Conservation (phyloP, 2,797 vertebrate species). For the Anas georgica region DNA sequence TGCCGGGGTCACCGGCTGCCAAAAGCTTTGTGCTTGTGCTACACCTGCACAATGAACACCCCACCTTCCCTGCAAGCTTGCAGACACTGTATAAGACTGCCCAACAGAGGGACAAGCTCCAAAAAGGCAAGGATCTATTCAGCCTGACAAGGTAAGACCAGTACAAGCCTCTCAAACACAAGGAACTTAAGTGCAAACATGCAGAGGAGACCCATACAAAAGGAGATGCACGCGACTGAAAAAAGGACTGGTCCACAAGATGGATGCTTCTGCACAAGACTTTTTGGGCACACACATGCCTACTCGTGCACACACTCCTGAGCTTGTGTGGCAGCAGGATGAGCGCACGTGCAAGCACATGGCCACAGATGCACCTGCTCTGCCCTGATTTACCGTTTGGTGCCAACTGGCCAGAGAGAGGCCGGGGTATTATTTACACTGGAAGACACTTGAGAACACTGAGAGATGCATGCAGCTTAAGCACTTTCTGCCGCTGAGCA, state of each 20-base stretch:
- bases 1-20: rapidly evolving
- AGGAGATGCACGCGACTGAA: background rate
- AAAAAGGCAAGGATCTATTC: background rate
- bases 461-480: background rate
- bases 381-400: background rate
- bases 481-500: background rate
- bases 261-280: background rate
- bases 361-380: slow-evolving; percentile 1
- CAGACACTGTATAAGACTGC: background rate
- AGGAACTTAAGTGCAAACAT: background rate
- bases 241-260: background rate
- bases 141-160: background rate
- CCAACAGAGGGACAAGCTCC: background rate
- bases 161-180: background rate
- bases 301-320: rapidly evolving
- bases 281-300: rapidly evolving
- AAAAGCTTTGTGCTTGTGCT: background rate
- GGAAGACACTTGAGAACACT: slow-evolving; percentile 28
- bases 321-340: background rate
- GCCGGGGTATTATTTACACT: slow-evolving; percentile 41
- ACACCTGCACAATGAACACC: background rate
- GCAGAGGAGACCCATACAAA: background rate
- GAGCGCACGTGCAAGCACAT: background rate
- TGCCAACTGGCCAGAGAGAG: slow-evolving; percentile 8
- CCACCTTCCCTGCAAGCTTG: background rate